Evolutionary conservation across 64 coral and sea anemone genomes (phyloP).

Genomic region (Platygyra sinensis): DNA sequence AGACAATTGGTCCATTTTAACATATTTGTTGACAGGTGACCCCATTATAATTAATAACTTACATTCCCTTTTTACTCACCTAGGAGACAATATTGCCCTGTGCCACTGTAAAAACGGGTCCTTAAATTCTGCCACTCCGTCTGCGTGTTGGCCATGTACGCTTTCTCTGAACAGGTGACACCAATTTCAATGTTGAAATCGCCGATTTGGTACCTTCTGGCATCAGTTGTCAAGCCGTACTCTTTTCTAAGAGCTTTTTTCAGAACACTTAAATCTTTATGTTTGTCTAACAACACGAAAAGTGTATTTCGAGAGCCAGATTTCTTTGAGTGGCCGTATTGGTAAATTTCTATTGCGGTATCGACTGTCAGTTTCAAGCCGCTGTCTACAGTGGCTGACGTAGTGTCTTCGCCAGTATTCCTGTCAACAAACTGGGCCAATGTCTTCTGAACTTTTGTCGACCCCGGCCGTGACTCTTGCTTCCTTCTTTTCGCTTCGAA

Average conservation of each 20-base stretch:
- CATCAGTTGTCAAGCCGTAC: constrained; percentile 27
- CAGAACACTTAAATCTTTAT: not conserved
- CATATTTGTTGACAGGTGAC: not conserved
- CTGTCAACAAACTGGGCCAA: not conserved
- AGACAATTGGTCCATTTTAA: not conserved
- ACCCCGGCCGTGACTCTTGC: not conserved
- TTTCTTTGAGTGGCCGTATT: constrained; percentile 27
- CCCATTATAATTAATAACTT: not conserved
- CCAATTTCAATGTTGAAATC: constrained; percentile 45
- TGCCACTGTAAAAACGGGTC: constrained; percentile 23
- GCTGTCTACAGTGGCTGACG: not conserved
- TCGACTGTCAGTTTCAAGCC: not conserved
- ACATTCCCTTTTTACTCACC: constrained; percentile 11
- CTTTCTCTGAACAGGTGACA: constrained; percentile 1
- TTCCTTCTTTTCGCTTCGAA: not conserved
- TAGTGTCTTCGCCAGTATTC: not conserved
- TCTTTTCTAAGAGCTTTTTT: constrained; percentile 27
- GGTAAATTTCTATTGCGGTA: not conserved
- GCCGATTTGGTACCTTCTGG: constrained; percentile 21
- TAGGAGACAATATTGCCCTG: constrained; percentile 14
- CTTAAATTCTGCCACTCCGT: constrained; percentile 26
- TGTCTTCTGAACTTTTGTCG: not conserved
- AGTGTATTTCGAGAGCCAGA: constrained; percentile 28
- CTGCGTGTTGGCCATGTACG: constrained; percentile 14
- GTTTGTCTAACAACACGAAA: not conserved